These are phyloP conservation scores for Formica exsecta DNA, from an alignment of 1,140 invertebrate species.

Conservation along the genomic window DNA sequence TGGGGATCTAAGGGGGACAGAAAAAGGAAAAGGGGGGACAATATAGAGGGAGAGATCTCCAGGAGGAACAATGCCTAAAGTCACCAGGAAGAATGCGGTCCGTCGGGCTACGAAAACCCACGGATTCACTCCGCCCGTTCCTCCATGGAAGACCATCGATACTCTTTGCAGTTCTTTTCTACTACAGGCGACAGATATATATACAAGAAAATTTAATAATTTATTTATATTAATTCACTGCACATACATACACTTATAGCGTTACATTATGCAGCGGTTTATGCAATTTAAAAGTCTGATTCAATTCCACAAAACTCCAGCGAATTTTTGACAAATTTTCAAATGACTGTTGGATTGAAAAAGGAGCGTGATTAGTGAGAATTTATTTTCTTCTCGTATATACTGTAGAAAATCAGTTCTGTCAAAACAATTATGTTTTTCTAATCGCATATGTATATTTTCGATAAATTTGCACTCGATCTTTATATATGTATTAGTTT, in stretches of 20 bases:
- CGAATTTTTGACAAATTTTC: neutral
- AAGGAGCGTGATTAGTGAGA: neutral
- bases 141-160: constrained; percentile 66
- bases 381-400: neutral
- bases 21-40: constrained; percentile 68
- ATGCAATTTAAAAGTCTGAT: constrained; percentile 50
- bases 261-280: constrained; percentile 76
- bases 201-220: constrained; percentile 81
- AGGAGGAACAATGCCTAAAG: constrained; percentile 85
- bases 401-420: neutral
- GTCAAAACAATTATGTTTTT: neutral
- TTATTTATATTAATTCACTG: too few relatives aligned
- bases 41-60: constrained; percentile 56
- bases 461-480: neutral
- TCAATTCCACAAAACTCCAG: neutral
- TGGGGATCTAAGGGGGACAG: constrained; percentile 51
- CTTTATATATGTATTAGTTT: neutral
- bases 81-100: constrained; percentile 86
- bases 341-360: neutral
- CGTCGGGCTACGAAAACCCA: constrained; percentile 81
- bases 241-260: constrained; percentile 61
- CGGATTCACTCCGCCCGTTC: constrained; percentile 63
- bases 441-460: neutral
- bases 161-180: constrained; percentile 58
- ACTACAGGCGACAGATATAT: constrained; percentile 80